phyloP scores from a whole-genome alignment of 2,888 invertebrate genomes.

The Apamea epomidion region DNA sequence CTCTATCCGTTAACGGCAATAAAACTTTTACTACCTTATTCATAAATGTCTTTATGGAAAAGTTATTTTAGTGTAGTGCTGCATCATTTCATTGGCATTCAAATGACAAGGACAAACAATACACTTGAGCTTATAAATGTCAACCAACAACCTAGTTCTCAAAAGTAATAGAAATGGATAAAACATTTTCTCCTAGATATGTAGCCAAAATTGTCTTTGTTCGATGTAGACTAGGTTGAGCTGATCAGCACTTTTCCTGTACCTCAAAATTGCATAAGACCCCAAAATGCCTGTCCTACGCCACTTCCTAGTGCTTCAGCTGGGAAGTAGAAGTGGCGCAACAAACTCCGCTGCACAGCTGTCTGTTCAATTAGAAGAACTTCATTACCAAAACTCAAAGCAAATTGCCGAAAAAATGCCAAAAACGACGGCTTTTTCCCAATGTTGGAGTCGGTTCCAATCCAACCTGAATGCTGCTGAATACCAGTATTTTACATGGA shows the following conservation, averaged over 20 bases:
- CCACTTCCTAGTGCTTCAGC: not conserved
- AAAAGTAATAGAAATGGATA: not conserved
- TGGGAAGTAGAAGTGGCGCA: not conserved
- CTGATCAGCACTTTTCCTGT: not conserved
- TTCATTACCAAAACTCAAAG: not conserved
- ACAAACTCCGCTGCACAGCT: not conserved
- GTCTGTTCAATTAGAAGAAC: not conserved
- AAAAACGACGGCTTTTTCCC: not conserved
- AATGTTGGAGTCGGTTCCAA: too few species aligned
- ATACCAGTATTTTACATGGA: too few species aligned
- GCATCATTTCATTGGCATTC: slow-evolving; percentile 26
- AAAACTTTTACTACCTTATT: slow-evolving; percentile 10
- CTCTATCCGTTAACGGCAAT: not conserved
- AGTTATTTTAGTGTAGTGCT: slow-evolving; percentile 8
- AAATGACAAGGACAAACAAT: slow-evolving; percentile 28
- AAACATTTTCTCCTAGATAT: not conserved
- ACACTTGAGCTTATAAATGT: slow-evolving; percentile 3
- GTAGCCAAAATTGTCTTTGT: not conserved
- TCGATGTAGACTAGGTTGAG: not conserved
- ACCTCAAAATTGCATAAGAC: not conserved
- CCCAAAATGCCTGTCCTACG: not conserved
- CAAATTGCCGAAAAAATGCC: not conserved
- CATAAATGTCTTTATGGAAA: slow-evolving; percentile 12
- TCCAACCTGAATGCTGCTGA: too few species aligned
- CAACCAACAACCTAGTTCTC: not conserved